Evolutionary conservation across 2,113 vertebrate species (phyloP).

Genomic region (Climacteris rufus): DNA sequence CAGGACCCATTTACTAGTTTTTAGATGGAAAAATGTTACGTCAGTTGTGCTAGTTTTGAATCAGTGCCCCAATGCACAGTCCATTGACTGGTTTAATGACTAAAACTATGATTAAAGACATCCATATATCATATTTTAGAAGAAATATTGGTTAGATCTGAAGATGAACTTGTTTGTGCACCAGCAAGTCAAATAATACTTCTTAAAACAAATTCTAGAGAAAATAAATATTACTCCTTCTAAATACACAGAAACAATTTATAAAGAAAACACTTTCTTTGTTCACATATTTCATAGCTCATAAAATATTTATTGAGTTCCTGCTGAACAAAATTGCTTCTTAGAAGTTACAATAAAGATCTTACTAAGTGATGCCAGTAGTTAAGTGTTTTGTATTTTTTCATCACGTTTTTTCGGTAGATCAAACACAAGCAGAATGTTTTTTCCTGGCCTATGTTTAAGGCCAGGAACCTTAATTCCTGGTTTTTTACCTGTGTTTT

Average conservation of each 20-base stretch:
- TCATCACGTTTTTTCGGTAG: background rate
- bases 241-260: background rate
- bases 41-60: background rate
- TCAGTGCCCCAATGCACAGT: background rate
- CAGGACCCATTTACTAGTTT: background rate
- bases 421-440: background rate
- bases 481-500: too few relatives aligned
- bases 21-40: background rate
- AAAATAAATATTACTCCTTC: background rate
- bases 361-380: background rate
- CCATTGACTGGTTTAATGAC: background rate
- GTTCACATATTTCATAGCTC: background rate
- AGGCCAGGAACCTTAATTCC: too few relatives aligned
- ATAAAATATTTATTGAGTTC: background rate
- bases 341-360: background rate
- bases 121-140: background rate
- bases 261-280: background rate
- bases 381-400: background rate
- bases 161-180: background rate
- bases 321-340: background rate
- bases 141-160: background rate
- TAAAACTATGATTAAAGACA: background rate
- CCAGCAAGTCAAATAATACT: background rate
- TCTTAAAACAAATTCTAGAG: background rate
- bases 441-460: background rate